These are phyloP conservation scores for Sebastes fasciatus DNA, from an alignment of 2,113 vertebrate species.

Conservation along the genomic window DNA sequence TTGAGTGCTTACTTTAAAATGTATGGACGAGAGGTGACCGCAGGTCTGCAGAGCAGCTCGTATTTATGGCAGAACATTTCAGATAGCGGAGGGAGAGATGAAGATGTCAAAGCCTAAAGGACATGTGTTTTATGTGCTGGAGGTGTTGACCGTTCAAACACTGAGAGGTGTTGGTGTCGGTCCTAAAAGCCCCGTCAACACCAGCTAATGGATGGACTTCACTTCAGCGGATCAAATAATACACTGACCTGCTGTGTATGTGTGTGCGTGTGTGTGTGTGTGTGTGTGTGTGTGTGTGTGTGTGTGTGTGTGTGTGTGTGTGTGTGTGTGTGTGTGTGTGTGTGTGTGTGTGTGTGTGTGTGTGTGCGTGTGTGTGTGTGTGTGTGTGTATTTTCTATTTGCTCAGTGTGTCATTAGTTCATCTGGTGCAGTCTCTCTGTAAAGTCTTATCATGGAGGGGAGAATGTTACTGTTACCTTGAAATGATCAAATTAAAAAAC, in stretches of 20 bases:
- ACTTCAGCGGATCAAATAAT: background rate
- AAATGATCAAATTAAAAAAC: no score
- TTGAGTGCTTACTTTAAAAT: background rate
- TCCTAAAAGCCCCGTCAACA: slow-evolving; percentile 38
- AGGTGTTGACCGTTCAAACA: slow-evolving; percentile 4
- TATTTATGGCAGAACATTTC: background rate
- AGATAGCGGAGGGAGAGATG: background rate
- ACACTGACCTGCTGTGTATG: background rate
- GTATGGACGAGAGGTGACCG: background rate
- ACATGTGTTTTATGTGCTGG: slow-evolving; percentile 2
- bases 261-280: slow-evolving; percentile 12
- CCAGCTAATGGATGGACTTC: slow-evolving; percentile 19
- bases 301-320: slow-evolving; percentile 7
- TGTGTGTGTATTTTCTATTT: background rate
- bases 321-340: slow-evolving; percentile 3
- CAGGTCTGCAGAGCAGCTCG: background rate
- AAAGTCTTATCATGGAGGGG: no score
- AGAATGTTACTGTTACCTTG: no score
- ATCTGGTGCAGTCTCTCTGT: no score
- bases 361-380: no score
- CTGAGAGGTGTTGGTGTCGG: background rate
- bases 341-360: background rate
- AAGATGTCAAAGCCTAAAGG: background rate
- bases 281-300: slow-evolving; percentile 5
- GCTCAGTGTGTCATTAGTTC: background rate